Base-by-base conservation (phyloP, 2,797 vertebrate genomes). In the Eurystomus glaucurus region DNA sequence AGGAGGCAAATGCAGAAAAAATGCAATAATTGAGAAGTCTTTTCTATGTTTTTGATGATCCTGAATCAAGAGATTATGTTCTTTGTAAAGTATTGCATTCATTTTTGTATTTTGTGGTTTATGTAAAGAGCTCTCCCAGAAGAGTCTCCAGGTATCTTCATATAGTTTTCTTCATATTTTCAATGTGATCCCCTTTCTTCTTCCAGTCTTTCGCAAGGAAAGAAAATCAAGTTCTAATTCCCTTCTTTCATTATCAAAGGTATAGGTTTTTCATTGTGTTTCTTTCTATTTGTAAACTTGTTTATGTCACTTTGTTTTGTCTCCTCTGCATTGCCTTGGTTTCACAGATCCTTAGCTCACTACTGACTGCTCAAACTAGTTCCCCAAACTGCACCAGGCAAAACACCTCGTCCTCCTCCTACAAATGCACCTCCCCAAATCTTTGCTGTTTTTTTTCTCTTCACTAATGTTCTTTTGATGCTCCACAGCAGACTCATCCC, bases 371-470 rank as follows among this genome's bases (percentile, higher is more conserved):
- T 83, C 54, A 69, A 13, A 57, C 28, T 54, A 43, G 31, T 46
- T 68, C 66, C 28, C 23, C 51, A 70, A 3, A 75, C 5, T 51
- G 37, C 50, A 82, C 11, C 41, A 85, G 22, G 46, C 11, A 85
- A 94, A 89, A 28, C 19, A 54, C 4, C 11, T 79, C 46, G 54
- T 65, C 69, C 70, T 85, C 13, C 25, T 77, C 35, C 35, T 58
- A 46, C 9, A 77, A 83, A 92, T 14, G 37, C 33, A 74, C 16
- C 28, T 85, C 22, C 29, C 26, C 37, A 80, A 41, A 48, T 9
- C 31, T 16, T 46, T 19, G 5, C 1, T 26, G 16, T 0, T 12
- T 72, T 82, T 82, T 72, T 5, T 4, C 10, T 55, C 54, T 57
- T 83, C 31, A 14, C 16, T 65, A 11, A 19, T 29, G 28, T n/a